phyloP scores from a whole-genome alignment of 2,797 vertebrate genomes.

The Otolemur crassicaudatus region DNA sequence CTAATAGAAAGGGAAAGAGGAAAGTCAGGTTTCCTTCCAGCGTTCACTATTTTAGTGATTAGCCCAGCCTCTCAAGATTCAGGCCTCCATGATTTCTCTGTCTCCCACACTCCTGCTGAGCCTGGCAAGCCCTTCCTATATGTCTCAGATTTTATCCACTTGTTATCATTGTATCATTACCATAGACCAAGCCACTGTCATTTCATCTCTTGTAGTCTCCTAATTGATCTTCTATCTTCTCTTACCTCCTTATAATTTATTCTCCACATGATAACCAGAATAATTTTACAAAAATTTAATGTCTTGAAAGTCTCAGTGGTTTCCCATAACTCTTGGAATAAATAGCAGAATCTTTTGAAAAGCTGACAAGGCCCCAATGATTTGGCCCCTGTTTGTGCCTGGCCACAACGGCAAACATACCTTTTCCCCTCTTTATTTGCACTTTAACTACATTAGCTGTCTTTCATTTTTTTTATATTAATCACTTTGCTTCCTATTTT shows the following conservation, averaged over 20 bases:
- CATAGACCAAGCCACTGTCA: not conserved
- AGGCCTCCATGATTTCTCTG: not conserved
- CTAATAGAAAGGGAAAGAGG: not conserved
- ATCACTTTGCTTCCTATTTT: not conserved
- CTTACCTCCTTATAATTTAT: not conserved
- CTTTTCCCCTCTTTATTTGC: not conserved
- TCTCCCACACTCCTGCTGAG: not conserved
- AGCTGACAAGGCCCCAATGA: not conserved
- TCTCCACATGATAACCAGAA: not conserved
- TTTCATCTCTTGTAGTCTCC: not conserved
- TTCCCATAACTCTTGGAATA: constrained; percentile 22
- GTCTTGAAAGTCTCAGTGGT: not conserved
- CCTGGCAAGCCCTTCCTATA: not conserved
- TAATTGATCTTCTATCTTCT: not conserved
- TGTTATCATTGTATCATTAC: not conserved
- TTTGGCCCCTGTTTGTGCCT: not conserved
- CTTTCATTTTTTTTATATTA: not conserved
- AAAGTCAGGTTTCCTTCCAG: not conserved
- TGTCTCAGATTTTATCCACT: not conserved
- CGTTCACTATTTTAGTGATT: not conserved
- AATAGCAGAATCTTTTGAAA: constrained; percentile 11
- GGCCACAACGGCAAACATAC: not conserved
- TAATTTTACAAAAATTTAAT: not conserved
- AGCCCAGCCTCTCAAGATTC: not conserved
- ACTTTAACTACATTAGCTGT: not conserved